Conservation (phyloP, 2,888 invertebrate species). For the Sminthurides aquaticus region DNA sequence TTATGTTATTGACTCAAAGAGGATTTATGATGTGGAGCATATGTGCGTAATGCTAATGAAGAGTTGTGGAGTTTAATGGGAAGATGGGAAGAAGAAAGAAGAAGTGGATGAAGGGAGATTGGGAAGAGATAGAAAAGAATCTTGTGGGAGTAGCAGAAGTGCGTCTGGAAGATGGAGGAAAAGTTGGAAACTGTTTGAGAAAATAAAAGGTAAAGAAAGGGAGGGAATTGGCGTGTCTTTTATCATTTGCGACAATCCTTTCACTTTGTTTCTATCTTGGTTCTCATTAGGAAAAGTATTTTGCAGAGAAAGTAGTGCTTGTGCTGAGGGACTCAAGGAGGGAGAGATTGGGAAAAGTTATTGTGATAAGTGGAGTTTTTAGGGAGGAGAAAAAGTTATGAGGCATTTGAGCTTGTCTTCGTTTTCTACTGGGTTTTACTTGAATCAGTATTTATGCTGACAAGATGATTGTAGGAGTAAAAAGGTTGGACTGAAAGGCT, state of each 20-base stretch:
- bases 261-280: not conserved
- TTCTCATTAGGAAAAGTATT: constrained; percentile 7
- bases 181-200: no score
- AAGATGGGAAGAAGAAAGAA: not conserved
- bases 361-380: not conserved
- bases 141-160: not conserved
- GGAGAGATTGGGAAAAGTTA: not conserved
- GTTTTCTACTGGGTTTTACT: not conserved
- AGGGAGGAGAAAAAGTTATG: not conserved
- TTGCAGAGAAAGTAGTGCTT: not conserved
- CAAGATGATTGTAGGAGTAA: not conserved
- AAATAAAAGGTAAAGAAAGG: not conserved
- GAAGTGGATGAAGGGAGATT: not conserved
- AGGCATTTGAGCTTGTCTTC: not conserved
- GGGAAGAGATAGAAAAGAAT: not conserved
- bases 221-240: not conserved
- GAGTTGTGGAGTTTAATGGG: constrained; percentile 1
- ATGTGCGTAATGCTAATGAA: constrained; percentile 8
- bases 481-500: not conserved
- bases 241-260: not conserved
- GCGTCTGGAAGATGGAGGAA: not conserved
- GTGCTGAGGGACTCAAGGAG: not conserved
- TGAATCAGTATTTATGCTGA: not conserved
- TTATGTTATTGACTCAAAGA: not conserved
- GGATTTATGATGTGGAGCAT: constrained; percentile 8